Conservation (phyloP, 2,888 invertebrate genomes). For the Lithophane socia region DNA sequence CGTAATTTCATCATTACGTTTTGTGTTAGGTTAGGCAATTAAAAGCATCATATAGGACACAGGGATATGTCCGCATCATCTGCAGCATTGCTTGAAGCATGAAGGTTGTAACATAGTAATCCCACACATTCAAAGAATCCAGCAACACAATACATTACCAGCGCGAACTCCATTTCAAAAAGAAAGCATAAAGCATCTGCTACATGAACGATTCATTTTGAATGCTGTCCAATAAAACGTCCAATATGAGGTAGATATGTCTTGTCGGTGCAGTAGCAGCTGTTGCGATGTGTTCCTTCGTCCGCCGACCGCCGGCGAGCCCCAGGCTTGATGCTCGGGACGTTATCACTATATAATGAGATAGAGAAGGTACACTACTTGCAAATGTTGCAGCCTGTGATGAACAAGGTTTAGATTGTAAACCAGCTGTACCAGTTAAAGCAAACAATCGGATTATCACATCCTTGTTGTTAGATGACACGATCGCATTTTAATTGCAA, state of each 20-base stretch:
- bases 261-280: conserved; percentile 55
- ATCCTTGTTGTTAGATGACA: not conserved
- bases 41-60: not conserved
- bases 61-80: not conserved
- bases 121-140: not conserved
- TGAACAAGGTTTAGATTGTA: not conserved
- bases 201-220: conserved; percentile 52
- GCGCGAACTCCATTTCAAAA: not conserved
- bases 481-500: conserved; percentile 3
- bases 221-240: conserved; percentile 61
- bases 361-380: conserved; percentile 28
- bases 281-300: conserved; percentile 46
- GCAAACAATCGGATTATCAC: not conserved
- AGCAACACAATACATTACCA: not conserved
- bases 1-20: no score
- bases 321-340: conserved; percentile 10
- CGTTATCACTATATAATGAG: conserved; percentile 9
- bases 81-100: not conserved
- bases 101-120: not conserved
- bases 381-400: not conserved
- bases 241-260: conserved; percentile 58
- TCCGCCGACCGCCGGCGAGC: conserved; percentile 23
- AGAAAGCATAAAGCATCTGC: conserved; percentile 36
- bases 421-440: not conserved
- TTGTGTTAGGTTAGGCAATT: no score